These are phyloP conservation scores for Trididemnum miniatum DNA, from an alignment of 23 tunicate genomes.

Conservation along the genomic window DNA sequence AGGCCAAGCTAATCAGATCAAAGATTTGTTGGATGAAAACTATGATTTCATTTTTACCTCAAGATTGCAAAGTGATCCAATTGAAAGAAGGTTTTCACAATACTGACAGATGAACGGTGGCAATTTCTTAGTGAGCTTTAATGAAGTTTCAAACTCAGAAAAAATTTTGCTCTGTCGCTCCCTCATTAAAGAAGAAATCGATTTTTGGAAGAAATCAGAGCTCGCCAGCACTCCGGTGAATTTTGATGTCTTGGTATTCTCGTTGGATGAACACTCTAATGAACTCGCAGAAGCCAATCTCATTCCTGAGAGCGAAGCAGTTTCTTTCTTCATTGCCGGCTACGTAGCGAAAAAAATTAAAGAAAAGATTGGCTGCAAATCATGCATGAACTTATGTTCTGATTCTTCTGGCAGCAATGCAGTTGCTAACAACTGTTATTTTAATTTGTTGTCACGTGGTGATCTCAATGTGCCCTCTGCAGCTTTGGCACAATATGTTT, in stretches of 20 bases:
- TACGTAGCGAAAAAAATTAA: slow-evolving; percentile 19
- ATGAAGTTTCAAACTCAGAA: slow-evolving; percentile 10
- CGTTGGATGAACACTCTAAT: not conserved
- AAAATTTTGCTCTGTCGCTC: not conserved
- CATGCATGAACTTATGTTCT: not conserved
- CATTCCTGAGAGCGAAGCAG: not conserved
- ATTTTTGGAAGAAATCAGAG: no score
- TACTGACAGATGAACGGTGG: slow-evolving; percentile 10
- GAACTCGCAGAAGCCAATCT: not conserved
- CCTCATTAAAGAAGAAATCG: not conserved
- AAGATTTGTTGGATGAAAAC: slow-evolving; percentile 26
- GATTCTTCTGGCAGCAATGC: not conserved
- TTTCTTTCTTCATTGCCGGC: slow-evolving; percentile 24
- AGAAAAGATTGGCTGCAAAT: slow-evolving; percentile 5
- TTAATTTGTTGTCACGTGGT: slow-evolving; percentile 16
- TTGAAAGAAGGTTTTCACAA: slow-evolving; percentile 12
- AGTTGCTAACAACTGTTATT: slow-evolving; percentile 6
- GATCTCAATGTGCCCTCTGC: slow-evolving; percentile 3
- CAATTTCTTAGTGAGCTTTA: not conserved
- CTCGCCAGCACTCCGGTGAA: not conserved
- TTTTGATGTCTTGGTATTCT: not conserved
- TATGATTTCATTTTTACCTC: not conserved
- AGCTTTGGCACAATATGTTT: slow-evolving; percentile 17
- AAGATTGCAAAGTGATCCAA: slow-evolving; percentile 4
- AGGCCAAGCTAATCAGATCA: slow-evolving; percentile 2